Conservation (phyloP, 2,888 invertebrate genomes). For the Plusia festucae region DNA sequence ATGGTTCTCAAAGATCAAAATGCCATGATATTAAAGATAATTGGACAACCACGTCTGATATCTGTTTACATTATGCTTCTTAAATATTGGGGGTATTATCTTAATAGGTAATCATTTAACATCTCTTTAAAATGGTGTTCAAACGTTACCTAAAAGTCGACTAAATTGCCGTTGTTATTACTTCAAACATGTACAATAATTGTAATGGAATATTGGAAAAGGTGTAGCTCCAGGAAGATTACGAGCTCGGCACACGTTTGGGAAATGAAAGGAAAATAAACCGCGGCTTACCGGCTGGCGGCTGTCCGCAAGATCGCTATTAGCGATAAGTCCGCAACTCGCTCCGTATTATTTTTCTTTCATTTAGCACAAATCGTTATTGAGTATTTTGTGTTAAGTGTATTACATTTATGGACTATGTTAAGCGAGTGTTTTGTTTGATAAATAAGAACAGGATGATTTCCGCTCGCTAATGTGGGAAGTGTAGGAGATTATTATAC, state of each 20-base stretch:
- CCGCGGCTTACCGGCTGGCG: background rate
- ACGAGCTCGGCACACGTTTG: background rate
- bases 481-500: too few relatives aligned
- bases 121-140: too few relatives aligned
- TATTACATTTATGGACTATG: background rate
- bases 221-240: slow-evolving; percentile 8
- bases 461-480: too few relatives aligned
- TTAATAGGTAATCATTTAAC: too few relatives aligned
- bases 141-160: background rate
- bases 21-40: background rate
- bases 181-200: slow-evolving; percentile 11
- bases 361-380: background rate
- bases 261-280: slow-evolving; percentile 8
- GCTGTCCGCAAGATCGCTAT: background rate
- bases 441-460: background rate
- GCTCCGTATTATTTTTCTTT: background rate
- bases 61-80: too few relatives aligned
- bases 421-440: background rate
- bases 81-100: too few relatives aligned
- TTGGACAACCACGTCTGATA: background rate
- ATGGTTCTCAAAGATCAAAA: background rate
- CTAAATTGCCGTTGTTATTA: background rate
- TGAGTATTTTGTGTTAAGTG: background rate
- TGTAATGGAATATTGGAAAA: slow-evolving; percentile 8
- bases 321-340: background rate